Conservation (phyloP, 2,797 vertebrate genomes). For the Megalops cyprinoides region DNA sequence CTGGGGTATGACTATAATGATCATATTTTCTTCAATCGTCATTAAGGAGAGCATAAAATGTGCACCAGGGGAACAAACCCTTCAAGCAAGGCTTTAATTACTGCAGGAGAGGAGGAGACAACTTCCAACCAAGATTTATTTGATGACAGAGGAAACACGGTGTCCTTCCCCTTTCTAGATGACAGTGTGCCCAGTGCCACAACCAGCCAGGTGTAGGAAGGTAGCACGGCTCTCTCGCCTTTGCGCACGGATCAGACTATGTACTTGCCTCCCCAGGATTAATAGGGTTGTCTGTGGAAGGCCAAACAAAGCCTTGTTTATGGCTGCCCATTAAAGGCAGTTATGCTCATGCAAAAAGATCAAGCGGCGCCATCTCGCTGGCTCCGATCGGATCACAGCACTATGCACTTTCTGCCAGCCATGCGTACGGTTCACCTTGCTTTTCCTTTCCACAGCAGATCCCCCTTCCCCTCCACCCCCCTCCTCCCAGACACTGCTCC, state of each 20-base stretch:
- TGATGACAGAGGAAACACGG: conserved; percentile 17
- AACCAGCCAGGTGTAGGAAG: not conserved
- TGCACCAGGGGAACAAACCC: conserved; percentile 55
- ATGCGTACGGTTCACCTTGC: conserved; percentile 1
- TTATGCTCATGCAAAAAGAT: conserved; percentile 36
- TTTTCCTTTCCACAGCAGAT: not conserved
- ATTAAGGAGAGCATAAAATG: conserved; percentile 55
- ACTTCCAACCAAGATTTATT: conserved; percentile 51
- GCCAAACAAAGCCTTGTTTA: conserved; percentile 33
- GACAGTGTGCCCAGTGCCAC: not conserved
- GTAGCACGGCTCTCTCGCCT: not conserved
- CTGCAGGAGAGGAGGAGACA: conserved; percentile 54
- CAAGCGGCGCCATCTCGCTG: conserved; percentile 33
- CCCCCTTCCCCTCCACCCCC: not conserved
- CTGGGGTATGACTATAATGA: conserved; percentile 68
- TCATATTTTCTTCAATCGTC: conserved; percentile 59
- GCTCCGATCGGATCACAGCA: not conserved
- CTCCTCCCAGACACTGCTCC: not conserved
- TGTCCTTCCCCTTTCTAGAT: not conserved
- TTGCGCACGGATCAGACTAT: conserved; percentile 10
- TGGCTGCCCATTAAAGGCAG: conserved; percentile 22
- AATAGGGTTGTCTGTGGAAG: conserved; percentile 24
- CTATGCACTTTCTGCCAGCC: not conserved
- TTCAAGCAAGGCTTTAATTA: conserved; percentile 67
- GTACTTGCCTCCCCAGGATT: conserved; percentile 10